phyloP scores from a whole-genome alignment of 2,888 invertebrate species.

The Pollenia labialis region DNA sequence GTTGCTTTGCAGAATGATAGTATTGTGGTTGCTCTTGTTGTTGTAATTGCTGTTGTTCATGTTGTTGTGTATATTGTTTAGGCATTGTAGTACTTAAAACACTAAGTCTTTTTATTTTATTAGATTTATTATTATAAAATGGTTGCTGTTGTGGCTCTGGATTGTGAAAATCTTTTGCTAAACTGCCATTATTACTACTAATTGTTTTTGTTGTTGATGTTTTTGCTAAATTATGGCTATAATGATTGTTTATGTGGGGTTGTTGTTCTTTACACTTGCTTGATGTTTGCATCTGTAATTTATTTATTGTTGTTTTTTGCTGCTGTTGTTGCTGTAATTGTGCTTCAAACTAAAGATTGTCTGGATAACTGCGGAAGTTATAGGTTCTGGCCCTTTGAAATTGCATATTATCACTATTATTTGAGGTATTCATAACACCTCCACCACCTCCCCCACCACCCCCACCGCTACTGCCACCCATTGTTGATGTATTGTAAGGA shows the following conservation, averaged over 20 bases:
- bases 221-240: slow-evolving; percentile 70
- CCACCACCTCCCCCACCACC: slow-evolving; percentile 38
- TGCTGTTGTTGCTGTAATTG: slow-evolving; percentile 51
- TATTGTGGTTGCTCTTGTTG: slow-evolving; percentile 49
- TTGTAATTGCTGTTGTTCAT: slow-evolving; percentile 39
- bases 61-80: slow-evolving; percentile 58
- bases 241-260: slow-evolving; percentile 68
- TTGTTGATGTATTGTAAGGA: slow-evolving; percentile 74
- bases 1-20: neutral
- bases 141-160: slow-evolving; percentile 76
- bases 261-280: slow-evolving; percentile 58
- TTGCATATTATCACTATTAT: slow-evolving; percentile 78
- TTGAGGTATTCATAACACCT: slow-evolving; percentile 75
- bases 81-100: slow-evolving; percentile 70
- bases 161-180: slow-evolving; percentile 62
- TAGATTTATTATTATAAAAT: slow-evolving; percentile 51
- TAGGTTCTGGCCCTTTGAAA: slow-evolving; percentile 83
- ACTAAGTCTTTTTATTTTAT: slow-evolving; percentile 69
- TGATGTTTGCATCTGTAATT: slow-evolving; percentile 54
- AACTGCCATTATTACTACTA: slow-evolving; percentile 54
- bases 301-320: slow-evolving; percentile 63
- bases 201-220: slow-evolving; percentile 52
- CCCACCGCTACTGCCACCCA: slow-evolving; percentile 56
- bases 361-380: slow-evolving; percentile 83
- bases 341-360: slow-evolving; percentile 83